A percentile compares a stretch with the other conserved stretches of the same genome.
These are phyloP conservation scores for Diacarnus erythraeanus DNA, from an alignment of 37 sponge, comb jelly and placozoan species.

Conservation along the genomic window DNA sequence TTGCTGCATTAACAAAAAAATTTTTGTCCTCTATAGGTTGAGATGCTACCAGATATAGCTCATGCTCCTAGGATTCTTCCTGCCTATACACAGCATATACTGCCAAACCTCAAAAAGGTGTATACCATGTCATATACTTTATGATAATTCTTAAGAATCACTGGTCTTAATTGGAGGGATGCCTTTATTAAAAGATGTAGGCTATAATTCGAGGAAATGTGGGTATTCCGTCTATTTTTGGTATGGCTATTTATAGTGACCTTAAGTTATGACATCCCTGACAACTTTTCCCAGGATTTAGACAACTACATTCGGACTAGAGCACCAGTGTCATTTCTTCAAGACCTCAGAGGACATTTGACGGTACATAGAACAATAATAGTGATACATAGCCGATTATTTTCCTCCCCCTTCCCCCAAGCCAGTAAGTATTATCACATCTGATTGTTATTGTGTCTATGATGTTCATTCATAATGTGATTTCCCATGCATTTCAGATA, in stretches of 20 bases:
- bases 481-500: constrained; percentile 30
- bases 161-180: no score
- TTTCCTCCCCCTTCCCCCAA: no score
- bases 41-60: constrained; percentile 92
- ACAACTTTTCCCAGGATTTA: no score
- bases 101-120: constrained; percentile 83
- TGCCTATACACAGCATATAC: constrained; percentile 79
- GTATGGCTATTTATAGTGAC: no score
- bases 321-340: constrained; percentile 91
- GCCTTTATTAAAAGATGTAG: no score
- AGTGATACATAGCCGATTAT: neutral
- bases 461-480: no score
- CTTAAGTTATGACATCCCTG: no score
- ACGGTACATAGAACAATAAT: constrained; percentile 14
- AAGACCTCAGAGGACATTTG: constrained; percentile 78
- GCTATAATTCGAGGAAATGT: no score
- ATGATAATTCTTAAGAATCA: no score
- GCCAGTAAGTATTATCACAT: neutral
- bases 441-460: neutral
- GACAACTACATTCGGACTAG: constrained; percentile 86
- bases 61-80: constrained; percentile 92
- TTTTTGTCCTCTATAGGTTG: constrained; percentile 67
- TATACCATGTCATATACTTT: no score
- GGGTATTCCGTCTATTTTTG: no score
- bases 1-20: neutral